Evolutionary conservation across 2,113 vertebrate species (phyloP).

Genomic region (Cichladusa arquata): DNA sequence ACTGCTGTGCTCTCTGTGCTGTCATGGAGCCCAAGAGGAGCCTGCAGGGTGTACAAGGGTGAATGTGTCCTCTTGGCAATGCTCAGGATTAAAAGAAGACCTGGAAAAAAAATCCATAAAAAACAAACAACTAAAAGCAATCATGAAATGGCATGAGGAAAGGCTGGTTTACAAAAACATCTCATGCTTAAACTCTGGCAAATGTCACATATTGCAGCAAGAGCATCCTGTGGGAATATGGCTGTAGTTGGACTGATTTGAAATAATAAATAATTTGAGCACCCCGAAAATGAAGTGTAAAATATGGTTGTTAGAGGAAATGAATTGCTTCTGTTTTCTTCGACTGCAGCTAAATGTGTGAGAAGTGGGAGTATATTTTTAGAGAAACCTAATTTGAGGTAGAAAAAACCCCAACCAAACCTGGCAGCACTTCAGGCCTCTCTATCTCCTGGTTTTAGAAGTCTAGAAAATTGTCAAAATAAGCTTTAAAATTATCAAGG

Average conservation of each 20-base stretch:
- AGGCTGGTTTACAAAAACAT: slow-evolving; percentile 9
- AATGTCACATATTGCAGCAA: not conserved
- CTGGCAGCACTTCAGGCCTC: not conserved
- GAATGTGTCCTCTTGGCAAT: not conserved
- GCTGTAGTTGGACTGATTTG: not conserved
- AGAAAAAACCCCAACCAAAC: not conserved
- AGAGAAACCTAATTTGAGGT: not conserved
- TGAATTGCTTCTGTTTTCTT: not conserved
- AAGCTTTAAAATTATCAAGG: not conserved
- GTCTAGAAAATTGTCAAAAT: not conserved
- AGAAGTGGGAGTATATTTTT: not conserved
- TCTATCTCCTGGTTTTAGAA: not conserved
- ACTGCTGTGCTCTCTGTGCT: fast-evolving
- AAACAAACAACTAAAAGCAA: not conserved
- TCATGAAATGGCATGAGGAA: not conserved
- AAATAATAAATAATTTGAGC: not conserved
- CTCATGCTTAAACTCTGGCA: slow-evolving; percentile 12
- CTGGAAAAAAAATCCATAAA: not conserved
- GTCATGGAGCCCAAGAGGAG: not conserved
- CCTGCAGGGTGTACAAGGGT: not conserved
- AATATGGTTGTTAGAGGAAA: not conserved
- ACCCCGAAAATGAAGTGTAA: not conserved
- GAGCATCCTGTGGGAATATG: not conserved
- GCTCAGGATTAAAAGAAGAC: not conserved
- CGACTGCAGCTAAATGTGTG: not conserved